Evolutionary conservation across 2,797 vertebrate genomes (phyloP).

Genomic region (Notoglanidium macrostoma): DNA sequence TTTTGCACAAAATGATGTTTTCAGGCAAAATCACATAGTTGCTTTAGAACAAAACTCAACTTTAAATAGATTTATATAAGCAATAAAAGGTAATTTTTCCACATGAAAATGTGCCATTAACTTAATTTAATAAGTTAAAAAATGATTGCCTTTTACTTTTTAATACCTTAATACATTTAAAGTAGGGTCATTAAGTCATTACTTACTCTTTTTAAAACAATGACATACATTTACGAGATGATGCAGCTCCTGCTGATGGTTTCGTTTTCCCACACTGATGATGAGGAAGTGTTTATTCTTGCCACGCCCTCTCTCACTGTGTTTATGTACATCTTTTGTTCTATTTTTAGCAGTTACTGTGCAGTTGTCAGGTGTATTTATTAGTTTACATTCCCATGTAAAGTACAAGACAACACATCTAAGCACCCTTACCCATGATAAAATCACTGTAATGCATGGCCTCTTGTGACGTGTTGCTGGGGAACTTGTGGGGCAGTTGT

Average conservation of each 20-base stretch:
- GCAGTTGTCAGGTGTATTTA: not conserved
- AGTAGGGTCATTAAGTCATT: not conserved
- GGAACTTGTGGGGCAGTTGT: too few species aligned
- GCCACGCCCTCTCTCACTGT: not conserved
- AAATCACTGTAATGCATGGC: not conserved
- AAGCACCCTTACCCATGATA: not conserved
- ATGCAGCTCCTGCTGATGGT: not conserved
- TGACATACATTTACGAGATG: not conserved
- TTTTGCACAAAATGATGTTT: not conserved
- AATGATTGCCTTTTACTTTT: not conserved
- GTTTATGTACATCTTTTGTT: not conserved
- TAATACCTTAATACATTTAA: not conserved
- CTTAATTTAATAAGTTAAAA: not conserved
- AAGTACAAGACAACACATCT: too few species aligned
- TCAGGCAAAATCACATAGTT: not conserved
- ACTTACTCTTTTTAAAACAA: not conserved
- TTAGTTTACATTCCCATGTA: not conserved
- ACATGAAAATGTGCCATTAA: not conserved
- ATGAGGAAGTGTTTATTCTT: not conserved
- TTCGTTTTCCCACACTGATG: not conserved
- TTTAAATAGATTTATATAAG: not conserved
- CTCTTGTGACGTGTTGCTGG: not conserved
- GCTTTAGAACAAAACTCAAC: not conserved
- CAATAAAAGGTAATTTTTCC: not conserved
- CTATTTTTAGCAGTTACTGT: not conserved